Base-by-base conservation (phyloP, 2,888 invertebrate species). In the Pseudeuparius sepicola region DNA sequence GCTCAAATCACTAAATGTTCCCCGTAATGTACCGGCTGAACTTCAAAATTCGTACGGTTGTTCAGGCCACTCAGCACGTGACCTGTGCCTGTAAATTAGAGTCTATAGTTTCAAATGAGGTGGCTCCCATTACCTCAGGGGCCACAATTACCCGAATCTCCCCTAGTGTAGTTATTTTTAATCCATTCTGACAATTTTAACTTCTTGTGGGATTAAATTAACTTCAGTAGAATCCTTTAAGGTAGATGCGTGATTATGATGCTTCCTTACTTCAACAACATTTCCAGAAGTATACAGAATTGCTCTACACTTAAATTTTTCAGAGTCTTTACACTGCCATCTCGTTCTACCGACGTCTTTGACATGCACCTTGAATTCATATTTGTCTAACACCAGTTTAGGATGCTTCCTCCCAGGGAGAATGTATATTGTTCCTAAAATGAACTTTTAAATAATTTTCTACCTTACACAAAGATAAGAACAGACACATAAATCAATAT, bases 211-310 rank as follows among this genome's bases (percentile, higher is more conserved):
- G 12, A 40, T 41, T 24, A 41, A 27, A 24, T 33, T 24, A 5
- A 17, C 11, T 27, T 38, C 24, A 17, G 23, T 36, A 5, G 30
- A 24, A 1, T 17, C 14, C 34, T 31, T 38, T n/a, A n/a, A n/a
- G n/a, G n/a, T n/a, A 6, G 49, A 47, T 12, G 25, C 16, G 27
- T 53, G 53, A 24, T 53, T 52, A 26, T 51, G 52, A 2, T 31
- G 25, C 31, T 48, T 36, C 10, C 33, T 41, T 13, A 46, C 38
- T 30, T 37, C 35, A 2, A 37, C 17, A 7, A 20, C 20, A 29
- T 37, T 41, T 7, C 39, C 40, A 12, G 25, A 34, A 7, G 42
- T 38, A 11, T 25, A 27, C 9, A 42, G 16, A 7, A 17, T 15
- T 1, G 40, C 40, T n/a, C 27, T 44, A 14, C 44, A 44, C 31